phyloP scores from a whole-genome alignment of 92 coral and sea anemone genomes.

The Zoanthus sansibaricus region DNA sequence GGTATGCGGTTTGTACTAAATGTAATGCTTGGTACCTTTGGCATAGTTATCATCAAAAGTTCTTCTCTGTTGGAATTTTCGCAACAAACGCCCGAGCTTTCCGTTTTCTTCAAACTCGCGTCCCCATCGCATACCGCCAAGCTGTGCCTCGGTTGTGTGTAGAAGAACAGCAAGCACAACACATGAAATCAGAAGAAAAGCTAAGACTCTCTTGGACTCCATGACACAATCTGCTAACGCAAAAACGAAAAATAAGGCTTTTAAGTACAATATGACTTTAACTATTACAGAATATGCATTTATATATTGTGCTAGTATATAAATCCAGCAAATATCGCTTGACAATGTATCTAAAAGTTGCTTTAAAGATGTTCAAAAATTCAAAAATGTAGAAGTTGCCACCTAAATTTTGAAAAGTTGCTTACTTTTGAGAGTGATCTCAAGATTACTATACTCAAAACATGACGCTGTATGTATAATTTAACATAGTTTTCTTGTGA shows the following conservation, averaged over 20 bases:
- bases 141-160: constrained; percentile 16
- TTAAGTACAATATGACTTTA: background rate
- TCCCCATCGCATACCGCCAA: constrained; percentile 30
- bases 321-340: no score
- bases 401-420: no score
- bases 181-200: constrained; percentile 40
- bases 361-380: no score
- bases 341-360: no score
- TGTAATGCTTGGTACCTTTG: constrained; percentile 4
- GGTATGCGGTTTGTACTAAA: no score
- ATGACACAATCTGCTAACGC: constrained; percentile 9
- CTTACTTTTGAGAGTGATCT: no score
- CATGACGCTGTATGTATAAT: no score
- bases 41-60: constrained; percentile 9
- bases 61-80: constrained; percentile 20
- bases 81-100: background rate
- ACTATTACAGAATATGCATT: no score
- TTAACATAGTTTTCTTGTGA: no score
- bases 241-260: background rate
- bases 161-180: constrained; percentile 1
- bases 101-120: constrained; percentile 29
- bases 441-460: no score
- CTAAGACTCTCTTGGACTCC: constrained; percentile 37
- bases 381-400: no score
- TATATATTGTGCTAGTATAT: no score